Conservation (phyloP, 2,797 vertebrate species). For the Sciurus vulgaris region DNA sequence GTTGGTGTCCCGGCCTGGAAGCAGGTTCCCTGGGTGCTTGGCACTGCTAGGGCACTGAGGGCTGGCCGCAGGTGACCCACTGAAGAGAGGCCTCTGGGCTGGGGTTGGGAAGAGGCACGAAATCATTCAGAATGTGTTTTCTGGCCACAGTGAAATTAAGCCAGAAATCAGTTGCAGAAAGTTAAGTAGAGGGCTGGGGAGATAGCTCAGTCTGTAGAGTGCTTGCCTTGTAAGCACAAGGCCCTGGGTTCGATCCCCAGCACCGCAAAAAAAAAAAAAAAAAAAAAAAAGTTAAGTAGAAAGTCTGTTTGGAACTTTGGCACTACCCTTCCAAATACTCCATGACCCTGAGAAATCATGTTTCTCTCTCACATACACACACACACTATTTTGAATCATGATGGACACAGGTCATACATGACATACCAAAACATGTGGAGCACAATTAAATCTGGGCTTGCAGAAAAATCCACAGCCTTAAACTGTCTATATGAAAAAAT, state of each 20-base stretch:
- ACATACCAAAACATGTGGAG: background rate
- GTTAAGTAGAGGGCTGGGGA: background rate
- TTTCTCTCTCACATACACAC: background rate
- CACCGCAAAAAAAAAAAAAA: no score
- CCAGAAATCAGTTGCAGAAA: background rate
- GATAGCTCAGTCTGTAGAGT: no score
- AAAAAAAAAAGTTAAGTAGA: background rate
- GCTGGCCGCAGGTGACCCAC: background rate
- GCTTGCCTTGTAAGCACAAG: no score
- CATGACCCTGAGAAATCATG: background rate
- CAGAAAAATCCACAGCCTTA: background rate
- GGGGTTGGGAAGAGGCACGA: background rate
- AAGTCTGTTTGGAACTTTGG: constrained; percentile 3
- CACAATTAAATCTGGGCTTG: background rate
- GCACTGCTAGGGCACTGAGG: background rate
- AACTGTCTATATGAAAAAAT: background rate
- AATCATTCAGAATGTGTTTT: background rate
- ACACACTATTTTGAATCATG: background rate
- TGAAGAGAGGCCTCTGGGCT: fast-evolving
- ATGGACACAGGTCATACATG: background rate
- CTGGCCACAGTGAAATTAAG: background rate
- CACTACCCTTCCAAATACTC: background rate
- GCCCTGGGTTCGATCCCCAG: no score
- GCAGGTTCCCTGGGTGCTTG: fast-evolving
- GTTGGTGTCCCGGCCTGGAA: constrained; percentile 76